A percentile compares a stretch with the other conserved stretches of the same genome.
Conservation (phyloP, 2,113 vertebrate species). For the Gambusia affinis region DNA sequence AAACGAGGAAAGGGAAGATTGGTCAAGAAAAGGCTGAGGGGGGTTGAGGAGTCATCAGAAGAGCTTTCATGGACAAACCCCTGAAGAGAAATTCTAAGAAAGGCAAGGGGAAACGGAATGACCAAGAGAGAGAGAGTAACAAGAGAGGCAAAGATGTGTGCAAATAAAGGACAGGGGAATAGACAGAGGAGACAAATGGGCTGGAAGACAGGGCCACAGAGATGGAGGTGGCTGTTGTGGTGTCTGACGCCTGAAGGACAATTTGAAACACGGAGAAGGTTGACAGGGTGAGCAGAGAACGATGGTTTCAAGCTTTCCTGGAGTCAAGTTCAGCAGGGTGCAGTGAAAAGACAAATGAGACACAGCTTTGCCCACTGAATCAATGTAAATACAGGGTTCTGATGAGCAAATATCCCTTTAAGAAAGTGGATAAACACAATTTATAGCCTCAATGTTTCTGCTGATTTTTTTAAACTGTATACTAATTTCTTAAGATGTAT, state of each 20-base stretch:
- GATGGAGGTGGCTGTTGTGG: constrained; percentile 34
- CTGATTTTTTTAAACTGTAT: not conserved
- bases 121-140: too few species aligned
- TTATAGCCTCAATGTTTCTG: constrained; percentile 1
- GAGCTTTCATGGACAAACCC: constrained; percentile 48
- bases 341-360: constrained; percentile 24
- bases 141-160: not conserved
- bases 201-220: constrained; percentile 16
- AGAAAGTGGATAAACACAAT: not conserved
- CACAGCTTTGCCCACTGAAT: not conserved
- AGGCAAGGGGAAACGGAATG: constrained; percentile 4
- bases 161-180: constrained; percentile 10
- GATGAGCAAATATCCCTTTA: not conserved
- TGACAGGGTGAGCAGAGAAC: constrained; percentile 9
- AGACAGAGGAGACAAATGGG: constrained; percentile 20
- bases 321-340: constrained; percentile 3
- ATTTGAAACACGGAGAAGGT: constrained; percentile 38
- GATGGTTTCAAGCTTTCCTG: constrained; percentile 15
- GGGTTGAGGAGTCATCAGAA: constrained; percentile 28
- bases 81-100: constrained; percentile 45
- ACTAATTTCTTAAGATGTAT: not conserved
- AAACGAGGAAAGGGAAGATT: constrained; percentile 29
- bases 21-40: constrained; percentile 22
- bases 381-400: constrained; percentile 6
- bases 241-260: constrained; percentile 50